Conservation (phyloP, 2,888 invertebrate genomes). For the Erebia ligea region DNA sequence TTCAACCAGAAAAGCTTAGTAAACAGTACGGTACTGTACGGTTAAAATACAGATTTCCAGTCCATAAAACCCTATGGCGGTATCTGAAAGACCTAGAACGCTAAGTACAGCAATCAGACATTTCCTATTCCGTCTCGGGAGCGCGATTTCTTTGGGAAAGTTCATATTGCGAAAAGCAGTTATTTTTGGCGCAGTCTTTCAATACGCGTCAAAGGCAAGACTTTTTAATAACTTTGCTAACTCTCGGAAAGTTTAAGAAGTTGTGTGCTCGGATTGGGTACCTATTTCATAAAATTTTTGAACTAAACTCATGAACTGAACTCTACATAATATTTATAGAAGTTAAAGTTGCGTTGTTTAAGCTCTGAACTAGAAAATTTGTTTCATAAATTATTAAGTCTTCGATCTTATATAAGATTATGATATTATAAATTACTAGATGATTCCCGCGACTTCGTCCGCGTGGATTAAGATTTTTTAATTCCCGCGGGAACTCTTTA, state of each 20-base stretch:
- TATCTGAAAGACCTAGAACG: conserved; percentile 11
- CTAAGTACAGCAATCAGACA: conserved; percentile 9
- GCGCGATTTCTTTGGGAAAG: conserved; percentile 39
- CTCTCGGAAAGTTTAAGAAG: conserved; percentile 25
- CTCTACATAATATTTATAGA: conserved; percentile 15
- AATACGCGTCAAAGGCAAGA: conserved; percentile 42
- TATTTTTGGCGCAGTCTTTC: conserved; percentile 42
- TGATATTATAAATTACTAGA: too few species aligned
- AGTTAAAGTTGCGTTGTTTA: conserved; percentile 13
- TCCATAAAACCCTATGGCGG: not conserved
- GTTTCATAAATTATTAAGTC: not conserved
- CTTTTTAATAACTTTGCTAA: conserved; percentile 36
- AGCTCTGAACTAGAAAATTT: not conserved
- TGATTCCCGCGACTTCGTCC: too few species aligned
- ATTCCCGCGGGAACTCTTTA: too few species aligned
- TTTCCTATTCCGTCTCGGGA: conserved; percentile 20
- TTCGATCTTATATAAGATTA: not conserved
- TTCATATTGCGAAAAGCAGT: conserved; percentile 40
- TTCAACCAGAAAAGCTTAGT: not conserved
- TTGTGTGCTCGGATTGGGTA: conserved; percentile 17
- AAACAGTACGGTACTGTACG: not conserved
- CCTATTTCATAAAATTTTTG: conserved; percentile 19
- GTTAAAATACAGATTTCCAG: not conserved
- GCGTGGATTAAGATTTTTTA: too few species aligned
- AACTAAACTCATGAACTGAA: conserved; percentile 19